phyloP scores from a whole-genome alignment of 2,888 invertebrate genomes.

The Drosophila flavopinicola region DNA sequence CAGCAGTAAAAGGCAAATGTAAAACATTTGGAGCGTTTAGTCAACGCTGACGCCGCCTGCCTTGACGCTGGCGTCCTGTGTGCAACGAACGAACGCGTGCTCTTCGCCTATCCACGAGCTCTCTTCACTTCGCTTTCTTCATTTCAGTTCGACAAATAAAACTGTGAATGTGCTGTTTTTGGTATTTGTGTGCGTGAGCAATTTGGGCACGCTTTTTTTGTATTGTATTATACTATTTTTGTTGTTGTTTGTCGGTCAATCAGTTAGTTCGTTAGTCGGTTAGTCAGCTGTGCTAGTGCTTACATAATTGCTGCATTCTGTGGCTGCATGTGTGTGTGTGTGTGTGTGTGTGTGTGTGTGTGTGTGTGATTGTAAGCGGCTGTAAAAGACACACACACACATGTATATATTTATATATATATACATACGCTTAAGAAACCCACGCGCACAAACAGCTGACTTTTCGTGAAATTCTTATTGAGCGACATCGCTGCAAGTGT shows the following conservation, averaged over 20 bases:
- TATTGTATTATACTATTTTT: background rate
- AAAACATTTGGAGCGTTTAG: slow-evolving; percentile 39
- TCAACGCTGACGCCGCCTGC: slow-evolving; percentile 51
- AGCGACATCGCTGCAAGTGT: too few relatives aligned
- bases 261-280: slow-evolving; percentile 12
- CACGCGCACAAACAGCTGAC: background rate
- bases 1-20: slow-evolving; percentile 24
- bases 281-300: slow-evolving; percentile 32
- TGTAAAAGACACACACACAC: background rate
- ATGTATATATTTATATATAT: too few relatives aligned
- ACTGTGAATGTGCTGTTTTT: slow-evolving; percentile 7
- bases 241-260: background rate
- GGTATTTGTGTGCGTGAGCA: slow-evolving; percentile 19
- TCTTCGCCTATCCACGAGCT: slow-evolving; percentile 8
- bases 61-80: slow-evolving; percentile 50
- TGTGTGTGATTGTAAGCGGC: background rate
- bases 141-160: background rate
- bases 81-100: slow-evolving; percentile 42
- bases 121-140: background rate
- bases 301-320: slow-evolving; percentile 50
- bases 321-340: background rate
- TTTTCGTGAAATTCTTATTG: too few relatives aligned
- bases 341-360: slow-evolving; percentile 2
- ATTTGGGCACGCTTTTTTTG: background rate
- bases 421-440: background rate